These are phyloP conservation scores for Darevskia mixta DNA, from an alignment of 2,797 vertebrate genomes.

Conservation along the genomic window DNA sequence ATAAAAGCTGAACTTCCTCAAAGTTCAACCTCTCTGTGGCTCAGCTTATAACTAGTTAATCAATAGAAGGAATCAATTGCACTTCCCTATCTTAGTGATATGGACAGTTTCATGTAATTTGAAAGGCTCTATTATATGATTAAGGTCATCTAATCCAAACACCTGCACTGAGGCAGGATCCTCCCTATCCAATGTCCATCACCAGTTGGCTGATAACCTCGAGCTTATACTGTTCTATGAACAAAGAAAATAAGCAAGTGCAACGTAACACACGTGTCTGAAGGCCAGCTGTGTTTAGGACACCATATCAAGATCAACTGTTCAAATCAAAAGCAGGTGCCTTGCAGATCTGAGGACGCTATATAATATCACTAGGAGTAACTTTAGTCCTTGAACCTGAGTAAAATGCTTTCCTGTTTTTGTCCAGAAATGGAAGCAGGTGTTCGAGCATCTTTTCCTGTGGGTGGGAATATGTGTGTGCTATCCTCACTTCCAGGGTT, in stretches of 20 bases:
- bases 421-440: neutral
- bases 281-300: neutral
- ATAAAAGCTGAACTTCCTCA: conserved; percentile 42
- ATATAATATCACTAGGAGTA: neutral
- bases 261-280: neutral
- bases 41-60: neutral
- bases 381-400: neutral
- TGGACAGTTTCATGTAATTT: neutral
- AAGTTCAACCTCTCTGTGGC: conserved; percentile 14
- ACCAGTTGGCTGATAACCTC: neutral
- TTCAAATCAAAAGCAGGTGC: neutral
- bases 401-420: neutral
- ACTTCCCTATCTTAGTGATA: conserved; percentile 6
- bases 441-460: neutral
- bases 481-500: neutral
- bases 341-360: neutral
- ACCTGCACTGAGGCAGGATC: neutral
- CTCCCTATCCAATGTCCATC: neutral
- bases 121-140: neutral
- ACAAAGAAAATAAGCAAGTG: neutral
- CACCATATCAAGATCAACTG: neutral
- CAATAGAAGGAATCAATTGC: conserved; percentile 8
- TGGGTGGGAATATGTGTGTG: neutral
- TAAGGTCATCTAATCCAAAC: neutral
- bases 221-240: neutral